A percentile compares a stretch with the other conserved stretches of the same genome.
phyloP scores from a whole-genome alignment of 2,113 vertebrate genomes.

The Sceloporus undulatus region DNA sequence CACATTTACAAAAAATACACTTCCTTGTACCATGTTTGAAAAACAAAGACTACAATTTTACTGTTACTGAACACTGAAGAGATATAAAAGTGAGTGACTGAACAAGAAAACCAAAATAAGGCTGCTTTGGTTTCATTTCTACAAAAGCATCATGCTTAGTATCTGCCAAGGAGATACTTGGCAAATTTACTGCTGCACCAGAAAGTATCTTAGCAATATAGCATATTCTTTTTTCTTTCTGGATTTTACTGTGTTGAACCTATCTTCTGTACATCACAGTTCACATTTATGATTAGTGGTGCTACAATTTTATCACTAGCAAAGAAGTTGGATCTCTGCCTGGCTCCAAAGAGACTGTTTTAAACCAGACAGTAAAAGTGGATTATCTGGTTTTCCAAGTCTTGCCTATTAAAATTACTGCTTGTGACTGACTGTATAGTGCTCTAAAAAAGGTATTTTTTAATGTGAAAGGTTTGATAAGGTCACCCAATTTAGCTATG shows the following conservation, averaged over 20 bases:
- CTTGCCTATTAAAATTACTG: constrained; percentile 85
- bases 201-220: constrained; percentile 49
- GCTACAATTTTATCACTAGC: constrained; percentile 79
- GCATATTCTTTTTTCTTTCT: constrained; percentile 31
- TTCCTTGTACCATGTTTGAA: not conserved
- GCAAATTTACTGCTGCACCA: not conserved
- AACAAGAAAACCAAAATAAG: not conserved
- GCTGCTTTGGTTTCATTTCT: not conserved
- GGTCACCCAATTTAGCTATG: not conserved
- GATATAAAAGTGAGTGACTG: not conserved
- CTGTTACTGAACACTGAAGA: not conserved
- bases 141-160: not conserved
- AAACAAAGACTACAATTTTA: not conserved
- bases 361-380: constrained; percentile 75
- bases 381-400: constrained; percentile 84
- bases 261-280: constrained; percentile 58
- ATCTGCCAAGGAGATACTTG: not conserved
- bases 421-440: constrained; percentile 68
- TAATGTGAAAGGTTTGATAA: not conserved
- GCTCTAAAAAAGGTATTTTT: not conserved
- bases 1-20: too few relatives aligned
- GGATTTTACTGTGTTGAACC: constrained; percentile 24
- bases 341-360: constrained; percentile 76
- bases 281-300: constrained; percentile 78
- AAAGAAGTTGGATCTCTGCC: constrained; percentile 68